Percentiles rank a stretch among this genome's conserved stretches.
Conservation (phyloP, 2,797 vertebrate species). For the Hypotaenidia philippensis region DNA sequence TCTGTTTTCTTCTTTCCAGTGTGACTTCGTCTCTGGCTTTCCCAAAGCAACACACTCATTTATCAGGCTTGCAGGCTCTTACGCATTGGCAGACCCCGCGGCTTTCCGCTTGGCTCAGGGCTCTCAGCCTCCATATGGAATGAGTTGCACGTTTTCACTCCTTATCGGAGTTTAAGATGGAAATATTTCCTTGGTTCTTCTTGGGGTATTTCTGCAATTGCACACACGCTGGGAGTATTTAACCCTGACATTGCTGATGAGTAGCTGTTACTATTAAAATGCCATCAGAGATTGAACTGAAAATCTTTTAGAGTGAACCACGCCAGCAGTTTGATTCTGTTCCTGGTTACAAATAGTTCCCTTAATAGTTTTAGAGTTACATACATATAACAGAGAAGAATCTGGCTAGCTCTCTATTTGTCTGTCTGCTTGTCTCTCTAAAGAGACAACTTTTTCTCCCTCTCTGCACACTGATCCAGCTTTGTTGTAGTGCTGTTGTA, state of each 20-base stretch:
- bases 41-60: conserved; percentile 10
- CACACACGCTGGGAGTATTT: conserved; percentile 48
- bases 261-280: background rate
- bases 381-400: background rate
- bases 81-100: conserved; percentile 44
- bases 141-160: conserved; percentile 64
- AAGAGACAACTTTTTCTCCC: background rate
- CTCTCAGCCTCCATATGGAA: conserved; percentile 73
- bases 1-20: background rate
- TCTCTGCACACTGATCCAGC: background rate
- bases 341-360: conserved; percentile 43
- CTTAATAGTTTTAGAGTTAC: conserved; percentile 16
- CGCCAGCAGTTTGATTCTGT: background rate
- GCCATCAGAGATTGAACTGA: background rate
- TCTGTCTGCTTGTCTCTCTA: conserved; percentile 41
- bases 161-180: conserved; percentile 72
- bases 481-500: background rate
- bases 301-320: background rate
- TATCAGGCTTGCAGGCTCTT: conserved; percentile 50
- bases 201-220: conserved; percentile 50
- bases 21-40: conserved; percentile 19
- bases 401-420: conserved; percentile 35
- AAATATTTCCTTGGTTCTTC: conserved; percentile 63
- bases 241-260: conserved; percentile 69
- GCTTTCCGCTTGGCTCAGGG: conserved; percentile 59